Conservation (phyloP, 2,113 vertebrate species). For the Isurus oxyrinchus region DNA sequence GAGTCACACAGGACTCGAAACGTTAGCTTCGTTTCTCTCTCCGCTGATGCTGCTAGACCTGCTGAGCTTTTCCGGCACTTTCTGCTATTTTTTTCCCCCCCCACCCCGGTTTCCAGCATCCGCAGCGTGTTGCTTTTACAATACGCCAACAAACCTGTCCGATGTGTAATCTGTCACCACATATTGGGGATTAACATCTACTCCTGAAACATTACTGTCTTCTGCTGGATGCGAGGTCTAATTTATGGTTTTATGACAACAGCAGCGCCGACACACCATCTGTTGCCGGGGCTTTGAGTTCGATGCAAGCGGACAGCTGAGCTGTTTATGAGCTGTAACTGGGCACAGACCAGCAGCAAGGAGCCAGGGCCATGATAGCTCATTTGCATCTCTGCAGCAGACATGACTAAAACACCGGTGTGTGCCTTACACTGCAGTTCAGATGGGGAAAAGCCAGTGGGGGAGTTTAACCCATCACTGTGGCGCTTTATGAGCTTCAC, state of each 20-base stretch:
- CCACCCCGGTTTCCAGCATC: too few species aligned
- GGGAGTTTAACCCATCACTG: not conserved
- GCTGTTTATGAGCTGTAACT: not conserved
- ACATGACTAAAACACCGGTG: not conserved
- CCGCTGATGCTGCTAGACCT: too few species aligned
- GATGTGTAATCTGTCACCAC: not conserved
- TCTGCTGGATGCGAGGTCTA: not conserved
- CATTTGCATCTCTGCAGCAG: not conserved
- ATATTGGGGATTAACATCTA: not conserved
- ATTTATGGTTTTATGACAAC: not conserved
- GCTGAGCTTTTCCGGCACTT: too few species aligned
- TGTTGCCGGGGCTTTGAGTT: not conserved
- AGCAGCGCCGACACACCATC: not conserved
- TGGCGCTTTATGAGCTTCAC: too few species aligned
- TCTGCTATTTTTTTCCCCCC: too few species aligned
- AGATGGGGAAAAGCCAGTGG: not conserved
- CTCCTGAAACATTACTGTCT: not conserved
- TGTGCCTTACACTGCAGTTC: not conserved
- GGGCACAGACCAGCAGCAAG: not conserved
- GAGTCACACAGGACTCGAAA: too few species aligned
- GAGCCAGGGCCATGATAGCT: not conserved
- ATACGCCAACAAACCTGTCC: not conserved
- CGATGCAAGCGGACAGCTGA: not conserved
- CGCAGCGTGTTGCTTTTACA: too few species aligned
- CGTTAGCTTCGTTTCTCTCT: too few species aligned